Conservation (phyloP, 2,888 invertebrate species). For the Tenthredo distinguenda region DNA sequence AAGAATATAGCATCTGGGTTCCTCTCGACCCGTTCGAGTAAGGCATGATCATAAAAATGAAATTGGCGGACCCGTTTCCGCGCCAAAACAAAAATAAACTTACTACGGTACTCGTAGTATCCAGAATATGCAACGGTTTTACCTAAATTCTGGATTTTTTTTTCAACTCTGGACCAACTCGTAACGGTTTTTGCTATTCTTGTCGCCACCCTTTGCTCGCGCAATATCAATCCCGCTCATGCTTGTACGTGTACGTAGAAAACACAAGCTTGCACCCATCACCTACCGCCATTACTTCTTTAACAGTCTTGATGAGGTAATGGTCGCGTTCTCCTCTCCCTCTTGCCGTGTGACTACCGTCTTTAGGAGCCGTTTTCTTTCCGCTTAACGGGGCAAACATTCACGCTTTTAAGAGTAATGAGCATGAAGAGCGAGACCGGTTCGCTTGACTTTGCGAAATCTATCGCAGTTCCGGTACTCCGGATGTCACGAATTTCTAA, state of each 20-base stretch:
- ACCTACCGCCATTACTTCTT: conserved; percentile 66
- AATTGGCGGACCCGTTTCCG: not conserved
- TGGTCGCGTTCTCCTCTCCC: conserved; percentile 55
- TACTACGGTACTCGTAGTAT: not conserved
- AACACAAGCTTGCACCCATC: not conserved
- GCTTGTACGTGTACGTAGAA: not conserved
- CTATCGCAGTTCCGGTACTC: not conserved
- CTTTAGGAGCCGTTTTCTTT: conserved; percentile 71
- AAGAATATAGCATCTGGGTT: not conserved
- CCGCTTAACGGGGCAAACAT: conserved; percentile 22
- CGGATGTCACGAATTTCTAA: not conserved
- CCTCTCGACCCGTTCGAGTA: not conserved
- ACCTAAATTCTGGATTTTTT: not conserved
- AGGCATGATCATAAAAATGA: not conserved
- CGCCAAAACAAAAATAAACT: not conserved
- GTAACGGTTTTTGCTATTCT: not conserved
- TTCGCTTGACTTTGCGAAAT: not conserved
- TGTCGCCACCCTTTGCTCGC: not conserved
- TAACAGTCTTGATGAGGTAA: conserved; percentile 74
- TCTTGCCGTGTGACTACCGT: conserved; percentile 64
- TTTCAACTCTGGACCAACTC: not conserved
- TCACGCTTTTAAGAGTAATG: not conserved
- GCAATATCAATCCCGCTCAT: not conserved
- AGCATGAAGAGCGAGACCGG: not conserved
- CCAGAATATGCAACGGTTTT: not conserved